phyloP scores from a whole-genome alignment of 2,797 vertebrate species.

The Sebastes trivittatus region DNA sequence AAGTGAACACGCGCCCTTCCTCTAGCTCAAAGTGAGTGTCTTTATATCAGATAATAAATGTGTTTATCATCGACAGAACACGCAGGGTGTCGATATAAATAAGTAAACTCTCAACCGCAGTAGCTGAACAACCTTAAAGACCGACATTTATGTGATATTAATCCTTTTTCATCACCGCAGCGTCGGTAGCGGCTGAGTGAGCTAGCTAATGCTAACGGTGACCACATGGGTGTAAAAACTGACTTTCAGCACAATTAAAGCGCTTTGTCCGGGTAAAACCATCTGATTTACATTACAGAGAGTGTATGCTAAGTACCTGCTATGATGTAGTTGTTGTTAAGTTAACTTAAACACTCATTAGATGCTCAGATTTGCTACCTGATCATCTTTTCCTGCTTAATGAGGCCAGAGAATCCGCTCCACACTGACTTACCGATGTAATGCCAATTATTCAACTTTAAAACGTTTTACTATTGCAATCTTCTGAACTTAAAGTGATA shows the following conservation, averaged over 20 bases:
- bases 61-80: rapidly evolving
- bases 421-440: rapidly evolving
- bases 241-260: neutral
- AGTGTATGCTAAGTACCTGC: no score
- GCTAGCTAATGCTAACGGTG: neutral
- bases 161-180: neutral
- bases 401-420: neutral
- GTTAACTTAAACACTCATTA: rapidly evolving
- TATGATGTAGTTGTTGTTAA: no score
- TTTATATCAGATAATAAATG: neutral
- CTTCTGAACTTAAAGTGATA: neutral
- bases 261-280: rapidly evolving
- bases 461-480: neutral
- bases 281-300: rapidly evolving
- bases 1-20: slow-evolving; percentile 70
- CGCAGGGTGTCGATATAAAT: rapidly evolving
- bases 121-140: rapidly evolving
- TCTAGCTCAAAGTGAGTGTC: slow-evolving; percentile 76
- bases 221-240: slow-evolving; percentile 7
- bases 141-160: rapidly evolving
- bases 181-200: neutral
- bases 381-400: neutral
- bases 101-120: rapidly evolving
- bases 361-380: neutral
- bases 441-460: neutral